Conservation (phyloP, 2,113 vertebrate genomes). For the Archocentrus centrarchus region DNA sequence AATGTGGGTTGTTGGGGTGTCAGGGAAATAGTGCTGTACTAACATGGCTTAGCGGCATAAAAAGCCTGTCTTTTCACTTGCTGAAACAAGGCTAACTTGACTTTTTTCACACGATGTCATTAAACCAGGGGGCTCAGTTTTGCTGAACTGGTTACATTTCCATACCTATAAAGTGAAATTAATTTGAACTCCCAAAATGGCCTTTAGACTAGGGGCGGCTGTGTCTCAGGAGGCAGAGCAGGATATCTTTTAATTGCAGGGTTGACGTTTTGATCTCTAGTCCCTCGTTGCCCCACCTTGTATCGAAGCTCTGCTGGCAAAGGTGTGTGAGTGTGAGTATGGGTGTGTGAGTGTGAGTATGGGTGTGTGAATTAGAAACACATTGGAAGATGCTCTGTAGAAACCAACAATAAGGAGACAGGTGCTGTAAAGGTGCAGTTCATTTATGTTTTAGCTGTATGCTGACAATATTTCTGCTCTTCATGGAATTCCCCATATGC, state of each 20-base stretch:
- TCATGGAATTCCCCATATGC: background rate
- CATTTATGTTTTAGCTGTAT: background rate
- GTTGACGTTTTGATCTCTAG: background rate
- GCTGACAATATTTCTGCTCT: background rate
- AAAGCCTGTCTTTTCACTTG: background rate
- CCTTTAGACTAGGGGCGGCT: background rate
- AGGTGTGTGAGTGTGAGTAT: background rate
- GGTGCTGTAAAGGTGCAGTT: background rate
- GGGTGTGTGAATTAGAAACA: background rate
- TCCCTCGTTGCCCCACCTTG: background rate
- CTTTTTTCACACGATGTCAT: background rate
- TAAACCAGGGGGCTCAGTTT: background rate
- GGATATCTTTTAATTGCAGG: slow-evolving; percentile 6
- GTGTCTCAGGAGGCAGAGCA: background rate
- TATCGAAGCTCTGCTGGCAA: background rate
- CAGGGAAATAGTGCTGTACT: background rate
- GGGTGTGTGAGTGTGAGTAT: background rate
- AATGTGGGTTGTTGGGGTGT: background rate
- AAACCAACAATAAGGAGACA: background rate
- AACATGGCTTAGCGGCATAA: background rate
- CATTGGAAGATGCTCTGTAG: background rate
- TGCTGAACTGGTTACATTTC: background rate
- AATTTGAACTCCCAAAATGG: slow-evolving; percentile 2
- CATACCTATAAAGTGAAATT: background rate
- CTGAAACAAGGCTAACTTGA: background rate